Evolutionary conservation across 2,113 vertebrate species (phyloP).

Genomic region (Brachionichthys hirsutus): DNA sequence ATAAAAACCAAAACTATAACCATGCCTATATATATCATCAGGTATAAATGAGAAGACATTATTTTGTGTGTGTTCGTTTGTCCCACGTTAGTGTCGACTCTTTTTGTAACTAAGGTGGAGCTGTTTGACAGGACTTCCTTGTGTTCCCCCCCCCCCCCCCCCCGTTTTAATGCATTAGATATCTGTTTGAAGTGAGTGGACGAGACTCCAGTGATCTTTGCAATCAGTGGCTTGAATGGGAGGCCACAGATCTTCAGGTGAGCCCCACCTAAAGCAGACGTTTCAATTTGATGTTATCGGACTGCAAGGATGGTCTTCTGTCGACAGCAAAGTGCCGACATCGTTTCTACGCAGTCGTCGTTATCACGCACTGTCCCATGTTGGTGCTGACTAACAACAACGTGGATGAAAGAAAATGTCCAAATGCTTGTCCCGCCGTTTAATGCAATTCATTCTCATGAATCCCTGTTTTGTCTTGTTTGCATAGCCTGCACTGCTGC

Average conservation of each 20-base stretch:
- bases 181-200: slow-evolving; percentile 83
- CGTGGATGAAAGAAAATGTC: too few species aligned
- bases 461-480: slow-evolving; percentile 20
- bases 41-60: not conserved
- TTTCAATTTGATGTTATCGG: slow-evolving; percentile 14
- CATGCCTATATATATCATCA: not conserved
- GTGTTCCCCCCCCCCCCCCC: too few species aligned
- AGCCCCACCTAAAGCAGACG: not conserved
- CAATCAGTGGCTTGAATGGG: slow-evolving; percentile 93
- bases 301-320: too few species aligned
- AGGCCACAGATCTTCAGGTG: slow-evolving; percentile 88
- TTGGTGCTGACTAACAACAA: too few species aligned
- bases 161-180: slow-evolving; percentile 72
- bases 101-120: too few species aligned
- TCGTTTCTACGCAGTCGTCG: too few species aligned
- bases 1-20: not conserved
- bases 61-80: not conserved
- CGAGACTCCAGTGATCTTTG: slow-evolving; percentile 76
- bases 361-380: too few species aligned
- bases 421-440: too few species aligned
- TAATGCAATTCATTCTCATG: slow-evolving; percentile 14
- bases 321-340: too few species aligned
- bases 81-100: not conserved
- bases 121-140: not conserved
- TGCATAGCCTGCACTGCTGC: slow-evolving; percentile 77